phyloP scores from a whole-genome alignment of 2,888 invertebrate genomes.

The Smittia aterrima region DNA sequence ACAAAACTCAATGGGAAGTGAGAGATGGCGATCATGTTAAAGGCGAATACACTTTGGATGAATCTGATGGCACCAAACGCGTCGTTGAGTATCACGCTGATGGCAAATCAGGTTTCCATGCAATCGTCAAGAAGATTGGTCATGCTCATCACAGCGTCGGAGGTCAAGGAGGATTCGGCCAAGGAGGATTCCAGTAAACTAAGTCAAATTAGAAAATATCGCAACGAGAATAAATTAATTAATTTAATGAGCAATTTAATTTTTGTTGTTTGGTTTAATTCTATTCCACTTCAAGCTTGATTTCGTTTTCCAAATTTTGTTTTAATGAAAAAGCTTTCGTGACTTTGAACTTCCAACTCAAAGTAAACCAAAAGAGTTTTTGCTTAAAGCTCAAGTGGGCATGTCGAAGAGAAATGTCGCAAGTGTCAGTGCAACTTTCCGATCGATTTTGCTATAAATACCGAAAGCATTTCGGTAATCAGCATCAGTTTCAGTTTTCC shows the following conservation, averaged over 20 bases:
- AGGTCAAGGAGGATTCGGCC: not conserved
- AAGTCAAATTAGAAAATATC: no score
- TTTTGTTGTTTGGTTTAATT: not conserved
- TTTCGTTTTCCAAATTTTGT: no score
- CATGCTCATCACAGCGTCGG: constrained; percentile 46
- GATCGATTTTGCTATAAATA: not conserved
- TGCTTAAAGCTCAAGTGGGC: not conserved
- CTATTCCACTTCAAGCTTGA: no score
- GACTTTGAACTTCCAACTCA: not conserved
- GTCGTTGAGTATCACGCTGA: constrained; percentile 56
- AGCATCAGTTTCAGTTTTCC: constrained; percentile 32
- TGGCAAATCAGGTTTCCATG: constrained; percentile 56
- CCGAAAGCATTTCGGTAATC: not conserved
- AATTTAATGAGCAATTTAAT: not conserved
- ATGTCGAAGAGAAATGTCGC: not conserved
- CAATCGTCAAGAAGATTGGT: constrained; percentile 55
- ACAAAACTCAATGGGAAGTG: constrained; percentile 56
- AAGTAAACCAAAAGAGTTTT: not conserved
- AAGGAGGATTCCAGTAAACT: no score
- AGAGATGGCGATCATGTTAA: constrained; percentile 58
- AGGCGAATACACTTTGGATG: constrained; percentile 45
- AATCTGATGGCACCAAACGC: constrained; percentile 55
- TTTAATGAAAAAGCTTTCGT: not conserved
- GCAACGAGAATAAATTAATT: not conserved
- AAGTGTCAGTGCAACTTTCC: not conserved